Percentiles rank a stretch among this genome's conserved stretches.
Conservation (phyloP, 2,797 vertebrate genomes). For the Paguma larvata region DNA sequence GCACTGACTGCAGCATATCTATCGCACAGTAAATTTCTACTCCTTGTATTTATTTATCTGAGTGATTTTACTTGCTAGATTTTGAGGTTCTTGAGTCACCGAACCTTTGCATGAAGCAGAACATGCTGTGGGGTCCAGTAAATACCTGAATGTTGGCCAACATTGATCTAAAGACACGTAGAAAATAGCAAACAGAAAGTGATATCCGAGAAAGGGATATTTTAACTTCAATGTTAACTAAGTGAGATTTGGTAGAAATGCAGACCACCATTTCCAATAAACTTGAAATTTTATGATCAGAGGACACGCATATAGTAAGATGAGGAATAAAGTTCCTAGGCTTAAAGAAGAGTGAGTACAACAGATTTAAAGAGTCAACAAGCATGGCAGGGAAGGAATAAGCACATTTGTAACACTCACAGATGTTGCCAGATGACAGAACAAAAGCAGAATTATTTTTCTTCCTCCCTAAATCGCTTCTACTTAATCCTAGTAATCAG, state of each 20-base stretch:
- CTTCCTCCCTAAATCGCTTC: background rate
- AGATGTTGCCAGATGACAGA: background rate
- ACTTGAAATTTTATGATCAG: background rate
- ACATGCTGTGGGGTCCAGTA: accelerated
- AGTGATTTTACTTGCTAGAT: background rate
- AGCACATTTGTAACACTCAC: background rate
- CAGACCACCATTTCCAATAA: background rate
- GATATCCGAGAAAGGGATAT: background rate
- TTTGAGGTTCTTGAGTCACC: background rate
- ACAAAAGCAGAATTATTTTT: background rate
- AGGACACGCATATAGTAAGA: background rate
- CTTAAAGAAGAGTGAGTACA: background rate
- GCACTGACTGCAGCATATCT: background rate
- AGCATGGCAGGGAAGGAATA: background rate
- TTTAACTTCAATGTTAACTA: background rate
- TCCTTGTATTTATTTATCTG: background rate
- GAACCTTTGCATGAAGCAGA: background rate
- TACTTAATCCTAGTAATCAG: background rate
- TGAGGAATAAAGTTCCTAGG: background rate
- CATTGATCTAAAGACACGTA: background rate
- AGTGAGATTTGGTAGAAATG: background rate
- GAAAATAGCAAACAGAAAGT: background rate
- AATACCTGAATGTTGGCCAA: background rate
- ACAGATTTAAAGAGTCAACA: background rate
- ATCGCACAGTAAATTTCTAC: background rate